Base-by-base conservation (phyloP, 2,113 vertebrate genomes). In the Copsychus sechellarum region DNA sequence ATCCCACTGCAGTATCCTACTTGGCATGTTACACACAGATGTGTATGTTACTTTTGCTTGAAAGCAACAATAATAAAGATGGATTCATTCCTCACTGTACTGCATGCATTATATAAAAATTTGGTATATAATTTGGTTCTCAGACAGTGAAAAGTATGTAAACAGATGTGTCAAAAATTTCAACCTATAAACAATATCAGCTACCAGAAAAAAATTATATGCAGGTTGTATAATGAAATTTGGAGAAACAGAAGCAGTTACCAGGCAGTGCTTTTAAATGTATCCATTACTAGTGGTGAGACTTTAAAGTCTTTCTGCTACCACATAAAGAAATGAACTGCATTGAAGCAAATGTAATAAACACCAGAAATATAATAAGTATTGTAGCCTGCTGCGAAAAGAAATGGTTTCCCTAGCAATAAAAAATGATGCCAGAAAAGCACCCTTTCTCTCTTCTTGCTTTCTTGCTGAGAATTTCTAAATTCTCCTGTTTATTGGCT, bases 391-490 rank as follows among this genome's bases (percentile, higher is more conserved):
- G 45, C 73, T 92, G 58, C 0, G 2, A 80, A 90, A 94, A 54
- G 67, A 87, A 62, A 82, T 90, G 62, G 87, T 95, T 95, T 95
- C 90, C 56, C 67, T 94, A 93, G 78, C 81, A 93, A 83, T 95
- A 76, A 90, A 62, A 93, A 89, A 69, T 31, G 12, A 81, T 85
- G 36, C 51, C 34, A 92, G 67, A 66, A 87, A 78, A n/a, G 1
- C 24, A 79, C 14, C 7, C 5, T 77, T 90, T 77, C 50, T 77
- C 34, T 85, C 78, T 18, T 66, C 62, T 69, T 77, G 11, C 29
- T 73, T 70, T 90, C 19, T 86, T 83, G 64, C 47, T 78, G 56
- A 70, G 12, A 70, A 61, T 47, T 81, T 83, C 57, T 29, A 62
- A 85, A 92, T 82, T 73, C 22, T 85, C 42, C 13, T 85, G 33